Percentiles rank a stretch among this genome's conserved stretches.
Conservation (phyloP, 2,888 invertebrate species). For the Eupithecia subfuscata region DNA sequence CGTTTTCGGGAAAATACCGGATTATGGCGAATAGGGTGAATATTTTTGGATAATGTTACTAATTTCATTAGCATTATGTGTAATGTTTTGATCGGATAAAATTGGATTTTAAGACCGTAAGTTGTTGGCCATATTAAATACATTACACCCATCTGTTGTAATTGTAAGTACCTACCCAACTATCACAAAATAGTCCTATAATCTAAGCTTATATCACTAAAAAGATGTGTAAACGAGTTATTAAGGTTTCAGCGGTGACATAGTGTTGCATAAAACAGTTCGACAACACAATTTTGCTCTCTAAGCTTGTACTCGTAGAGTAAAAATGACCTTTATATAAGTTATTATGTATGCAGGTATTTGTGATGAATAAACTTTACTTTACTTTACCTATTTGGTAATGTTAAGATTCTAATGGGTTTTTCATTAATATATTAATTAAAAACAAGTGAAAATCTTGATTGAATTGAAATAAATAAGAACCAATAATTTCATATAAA, state of each 20-base stretch:
- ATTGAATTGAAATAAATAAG: neutral
- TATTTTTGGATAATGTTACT: constrained; percentile 56
- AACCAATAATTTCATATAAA: neutral
- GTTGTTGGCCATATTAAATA: constrained; percentile 39
- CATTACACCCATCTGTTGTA: constrained; percentile 30
- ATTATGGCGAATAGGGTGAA: constrained; percentile 65
- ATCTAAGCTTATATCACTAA: too few species aligned
- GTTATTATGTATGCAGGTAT: too few species aligned
- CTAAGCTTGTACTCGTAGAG: too few species aligned
- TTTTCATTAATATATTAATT: neutral
- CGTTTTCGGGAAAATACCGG: constrained; percentile 66
- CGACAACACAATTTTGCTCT: too few species aligned
- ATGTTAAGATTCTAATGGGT: neutral
- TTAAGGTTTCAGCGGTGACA: too few species aligned
- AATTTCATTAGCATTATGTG: constrained; percentile 67
- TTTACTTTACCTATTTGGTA: too few species aligned
- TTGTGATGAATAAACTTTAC: too few species aligned
- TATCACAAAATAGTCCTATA: too few species aligned
- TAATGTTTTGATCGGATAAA: constrained; percentile 52
- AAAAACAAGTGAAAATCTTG: too few species aligned
- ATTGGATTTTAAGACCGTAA: constrained; percentile 51
- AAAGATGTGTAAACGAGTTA: too few species aligned
- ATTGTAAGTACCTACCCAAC: neutral
- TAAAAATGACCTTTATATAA: too few species aligned
- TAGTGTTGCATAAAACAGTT: too few species aligned